These are phyloP conservation scores for Craseonycteris thonglongyai DNA, from an alignment of 2,113 vertebrate genomes.

Conservation along the genomic window DNA sequence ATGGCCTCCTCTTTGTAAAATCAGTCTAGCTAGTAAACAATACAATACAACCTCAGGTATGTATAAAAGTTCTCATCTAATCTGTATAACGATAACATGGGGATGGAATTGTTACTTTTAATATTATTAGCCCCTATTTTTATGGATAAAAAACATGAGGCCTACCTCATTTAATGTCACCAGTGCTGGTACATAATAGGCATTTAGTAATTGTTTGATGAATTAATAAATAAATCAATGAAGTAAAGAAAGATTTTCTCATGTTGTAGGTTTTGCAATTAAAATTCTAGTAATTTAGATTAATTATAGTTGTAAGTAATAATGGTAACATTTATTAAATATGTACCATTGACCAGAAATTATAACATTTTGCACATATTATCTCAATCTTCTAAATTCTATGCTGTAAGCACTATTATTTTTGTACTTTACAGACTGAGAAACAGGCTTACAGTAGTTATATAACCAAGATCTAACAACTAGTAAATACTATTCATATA, in stretches of 20 bases:
- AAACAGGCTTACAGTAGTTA: slow-evolving; percentile 6
- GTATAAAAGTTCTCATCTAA: slow-evolving; percentile 16
- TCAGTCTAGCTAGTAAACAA: not conserved
- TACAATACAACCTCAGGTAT: not conserved
- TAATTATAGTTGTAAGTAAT: not conserved
- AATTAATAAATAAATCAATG: not conserved
- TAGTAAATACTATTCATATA: not conserved
- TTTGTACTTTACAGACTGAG: not conserved
- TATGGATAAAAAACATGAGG: not conserved
- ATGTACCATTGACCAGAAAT: not conserved
- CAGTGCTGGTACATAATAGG: not conserved
- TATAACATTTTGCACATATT: not conserved
- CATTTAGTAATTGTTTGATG: not conserved
- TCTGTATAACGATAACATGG: not conserved
- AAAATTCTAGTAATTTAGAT: not conserved
- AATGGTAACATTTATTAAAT: not conserved
- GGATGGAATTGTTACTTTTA: not conserved
- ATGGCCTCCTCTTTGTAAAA: not conserved
- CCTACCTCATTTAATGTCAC: too few relatives aligned
- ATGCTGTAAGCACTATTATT: not conserved
- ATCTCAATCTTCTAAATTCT: not conserved
- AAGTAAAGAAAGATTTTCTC: not conserved
- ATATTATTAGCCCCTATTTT: not conserved
- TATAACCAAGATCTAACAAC: not conserved
- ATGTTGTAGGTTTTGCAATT: not conserved